Evolutionary conservation across 2,113 vertebrate species (phyloP), one percentile per base, ranked within the genome.

Genomic region (Vidua chalybeata): DNA sequence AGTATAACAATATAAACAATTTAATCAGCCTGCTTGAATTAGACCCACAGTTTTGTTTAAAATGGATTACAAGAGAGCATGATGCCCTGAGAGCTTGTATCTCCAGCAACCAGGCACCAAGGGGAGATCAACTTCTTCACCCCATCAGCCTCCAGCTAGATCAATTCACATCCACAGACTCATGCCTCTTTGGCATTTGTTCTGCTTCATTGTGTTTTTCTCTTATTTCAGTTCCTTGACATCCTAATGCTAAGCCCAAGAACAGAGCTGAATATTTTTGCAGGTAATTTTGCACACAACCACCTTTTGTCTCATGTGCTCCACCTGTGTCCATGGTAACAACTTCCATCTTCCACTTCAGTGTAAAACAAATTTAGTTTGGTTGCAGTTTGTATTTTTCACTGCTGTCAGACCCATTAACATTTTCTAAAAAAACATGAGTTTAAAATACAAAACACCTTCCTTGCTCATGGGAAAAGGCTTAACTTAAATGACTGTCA

Each of bases 1-100:
- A 84, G 78, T 78, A 33, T 43, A 75, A 85, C 82, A 90, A 87
- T 78, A 84, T 58, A 59, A 93, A 89, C 52, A 82, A 64, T 85
- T 63, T 59, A 82, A 96, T 85, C 71, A 85, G 54, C 33, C 79
- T n/a, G 10, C 54, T 79, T 55, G 62, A 94, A 75, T 79, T 30
- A 78, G 72, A 80, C 41, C 49, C 46, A 35, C 8, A 51, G 31
- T 24, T 87, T 68, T 68, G 10, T 83, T 76, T 43, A 55, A 92
- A 92, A 90, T 43, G 15, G 62, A 43, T 82, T 68, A 68, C 48
- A 55, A 43, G 71, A 15, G 0, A 59, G 28, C 22, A n/a, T 1
- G 5, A 10, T 66, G 37, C 22, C 7, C 3, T 7, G 9, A 61
- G 31, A 90, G 11, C 20, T 37, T 17, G 14, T 43, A 20, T 15